Evolutionary conservation across 2,113 vertebrate species (phyloP).

Genomic region (Gracilinanus agilis): DNA sequence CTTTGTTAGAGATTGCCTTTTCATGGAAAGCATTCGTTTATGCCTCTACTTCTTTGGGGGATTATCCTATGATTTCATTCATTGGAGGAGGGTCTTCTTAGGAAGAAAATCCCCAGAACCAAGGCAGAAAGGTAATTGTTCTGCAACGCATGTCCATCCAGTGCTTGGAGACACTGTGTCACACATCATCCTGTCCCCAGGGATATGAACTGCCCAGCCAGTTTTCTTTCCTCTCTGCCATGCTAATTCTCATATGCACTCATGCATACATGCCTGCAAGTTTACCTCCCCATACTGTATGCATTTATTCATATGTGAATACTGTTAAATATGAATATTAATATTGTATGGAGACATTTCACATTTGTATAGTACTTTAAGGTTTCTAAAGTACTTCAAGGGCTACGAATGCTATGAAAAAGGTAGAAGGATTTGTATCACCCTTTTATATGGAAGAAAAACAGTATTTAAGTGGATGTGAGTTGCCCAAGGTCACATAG

Average conservation of each 20-base stretch:
- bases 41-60: neutral
- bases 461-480: neutral
- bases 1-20: neutral
- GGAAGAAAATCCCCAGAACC: neutral
- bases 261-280: neutral
- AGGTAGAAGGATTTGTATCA: neutral
- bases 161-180: neutral
- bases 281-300: neutral
- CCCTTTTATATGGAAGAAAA: neutral
- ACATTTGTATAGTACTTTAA: neutral
- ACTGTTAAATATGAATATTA: neutral
- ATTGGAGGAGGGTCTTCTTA: neutral
- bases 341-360: neutral
- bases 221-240: neutral
- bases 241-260: neutral
- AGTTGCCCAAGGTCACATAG: neutral
- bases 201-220: neutral
- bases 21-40: neutral
- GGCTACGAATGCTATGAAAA: neutral
- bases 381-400: neutral
- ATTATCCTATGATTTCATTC: neutral
- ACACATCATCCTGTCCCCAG: neutral
- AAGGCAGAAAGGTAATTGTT: neutral
- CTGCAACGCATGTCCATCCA: neutral
- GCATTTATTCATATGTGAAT: neutral